These are phyloP conservation scores for Noturus placidus DNA, from an alignment of 2,113 vertebrate genomes.

Conservation along the genomic window DNA sequence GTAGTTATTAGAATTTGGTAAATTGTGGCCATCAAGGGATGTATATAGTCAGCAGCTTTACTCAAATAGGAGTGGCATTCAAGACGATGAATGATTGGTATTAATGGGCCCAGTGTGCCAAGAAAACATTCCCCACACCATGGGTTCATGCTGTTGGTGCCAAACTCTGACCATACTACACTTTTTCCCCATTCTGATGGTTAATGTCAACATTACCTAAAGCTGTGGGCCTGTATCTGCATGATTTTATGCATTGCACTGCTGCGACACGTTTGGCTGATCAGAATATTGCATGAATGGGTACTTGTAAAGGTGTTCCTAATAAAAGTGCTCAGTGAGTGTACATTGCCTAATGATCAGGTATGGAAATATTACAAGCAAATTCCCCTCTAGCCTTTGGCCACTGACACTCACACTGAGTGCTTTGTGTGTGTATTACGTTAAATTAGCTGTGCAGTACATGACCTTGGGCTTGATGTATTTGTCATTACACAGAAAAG, in stretches of 20 bases:
- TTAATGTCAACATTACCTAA: not conserved
- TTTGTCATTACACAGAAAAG: slow-evolving; percentile 64
- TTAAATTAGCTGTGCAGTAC: slow-evolving; percentile 70
- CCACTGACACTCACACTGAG: slow-evolving; percentile 55
- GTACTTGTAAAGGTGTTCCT: not conserved
- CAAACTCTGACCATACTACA: too few species aligned
- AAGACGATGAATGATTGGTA: too few species aligned
- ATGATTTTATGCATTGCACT: not conserved
- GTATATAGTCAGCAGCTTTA: not conserved
- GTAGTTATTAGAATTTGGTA: not conserved
- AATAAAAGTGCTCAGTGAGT: not conserved
- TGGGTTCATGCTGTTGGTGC: too few species aligned
- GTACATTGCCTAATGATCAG: not conserved
- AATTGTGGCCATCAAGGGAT: not conserved
- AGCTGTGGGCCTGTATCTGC: not conserved
- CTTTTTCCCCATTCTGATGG: not conserved
- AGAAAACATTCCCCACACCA: too few species aligned
- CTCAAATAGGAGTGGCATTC: not conserved
- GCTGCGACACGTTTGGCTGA: not conserved
- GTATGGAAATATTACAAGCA: slow-evolving; percentile 11
- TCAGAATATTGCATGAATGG: not conserved
- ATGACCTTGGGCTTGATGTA: slow-evolving; percentile 74
- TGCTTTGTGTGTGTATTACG: slow-evolving; percentile 74
- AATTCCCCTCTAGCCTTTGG: not conserved
- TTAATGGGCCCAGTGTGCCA: too few species aligned